Base-by-base conservation (phyloP, 37 sponge, comb jelly and placozoan genomes). In the Spongia lamella region DNA sequence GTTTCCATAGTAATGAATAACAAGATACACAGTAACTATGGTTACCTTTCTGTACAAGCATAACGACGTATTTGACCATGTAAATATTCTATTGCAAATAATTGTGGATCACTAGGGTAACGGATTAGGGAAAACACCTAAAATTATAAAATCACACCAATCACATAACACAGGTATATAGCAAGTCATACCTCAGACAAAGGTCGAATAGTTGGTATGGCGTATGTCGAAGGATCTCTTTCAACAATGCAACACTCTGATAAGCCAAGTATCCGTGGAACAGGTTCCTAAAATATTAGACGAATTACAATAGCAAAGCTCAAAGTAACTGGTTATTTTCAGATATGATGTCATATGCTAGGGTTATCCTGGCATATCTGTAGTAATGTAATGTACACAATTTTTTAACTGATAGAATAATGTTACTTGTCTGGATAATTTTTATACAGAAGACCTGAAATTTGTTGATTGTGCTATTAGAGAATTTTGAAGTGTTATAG, bases 161-260 rank as follows among this genome's bases (percentile, higher is more conserved):
- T 29, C 62, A 61, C 38, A 29, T 43, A 22, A 32, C 52, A n/a
- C n/a, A n/a, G n/a, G n/a, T n/a, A 38, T 26, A 69, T 6, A 24
- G 61, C 7, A 26, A 40, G 53, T 83, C 68, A n/a, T 30, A 94
- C 88, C 64, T 88, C 86, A 58, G 83, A 67, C 56, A 98, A 85
- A 0, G 99, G 96, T 20, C 81, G 68, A 15, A 91, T 49, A 52
- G 96, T 93, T 26, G 75, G 89, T 52, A 98, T 83, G 32, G 78
- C 83, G 83, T 98, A 98, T 17, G 99, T 98, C 39, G 80, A 76
- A 19, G 96, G 93, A 77, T 98, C 99, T 64, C 99, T 75, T 75
- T 98, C 99, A n/a, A 98, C 63, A 24, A 98, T 68, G 61, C 99
- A 98, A 21, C 61, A 90, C 85, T 98, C 99, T 1, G 96, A 84